Evolutionary conservation across 2,113 vertebrate species (phyloP).

Genomic region (Thryonomys swinderianus): DNA sequence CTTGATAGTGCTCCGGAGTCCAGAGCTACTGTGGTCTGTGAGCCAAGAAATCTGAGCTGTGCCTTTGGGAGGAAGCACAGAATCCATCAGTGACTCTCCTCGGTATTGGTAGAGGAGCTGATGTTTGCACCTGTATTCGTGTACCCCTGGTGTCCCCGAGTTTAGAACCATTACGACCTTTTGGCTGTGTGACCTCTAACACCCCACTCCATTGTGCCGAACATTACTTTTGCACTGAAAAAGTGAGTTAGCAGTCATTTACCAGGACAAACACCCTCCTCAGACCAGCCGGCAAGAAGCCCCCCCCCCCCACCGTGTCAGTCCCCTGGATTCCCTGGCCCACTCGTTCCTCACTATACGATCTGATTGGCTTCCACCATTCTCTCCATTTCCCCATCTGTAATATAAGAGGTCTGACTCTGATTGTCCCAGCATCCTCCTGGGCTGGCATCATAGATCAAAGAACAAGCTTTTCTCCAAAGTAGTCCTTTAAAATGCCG

Average conservation of each 20-base stretch:
- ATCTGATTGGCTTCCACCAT: background rate
- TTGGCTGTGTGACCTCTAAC: background rate
- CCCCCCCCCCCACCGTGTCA: background rate
- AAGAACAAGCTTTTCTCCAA: background rate
- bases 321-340: background rate
- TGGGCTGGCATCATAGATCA: background rate
- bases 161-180: background rate
- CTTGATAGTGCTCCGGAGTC: rapidly evolving
- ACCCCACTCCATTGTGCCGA: too few species aligned
- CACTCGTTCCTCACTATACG: rapidly evolving
- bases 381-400: background rate
- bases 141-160: too few species aligned
- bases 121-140: rapidly evolving
- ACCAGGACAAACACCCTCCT: too few species aligned
- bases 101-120: background rate
- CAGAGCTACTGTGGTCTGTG: background rate
- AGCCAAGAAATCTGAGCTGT: background rate
- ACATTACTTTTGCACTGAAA: rapidly evolving
- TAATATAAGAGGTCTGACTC: background rate
- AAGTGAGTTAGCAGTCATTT: background rate
- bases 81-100: background rate
- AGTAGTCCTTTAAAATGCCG: background rate
- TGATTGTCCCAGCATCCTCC: background rate
- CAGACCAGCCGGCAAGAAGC: background rate
- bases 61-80: background rate